Evolutionary conservation across 2,113 vertebrate species (phyloP).

Genomic region (Mus pahari): DNA sequence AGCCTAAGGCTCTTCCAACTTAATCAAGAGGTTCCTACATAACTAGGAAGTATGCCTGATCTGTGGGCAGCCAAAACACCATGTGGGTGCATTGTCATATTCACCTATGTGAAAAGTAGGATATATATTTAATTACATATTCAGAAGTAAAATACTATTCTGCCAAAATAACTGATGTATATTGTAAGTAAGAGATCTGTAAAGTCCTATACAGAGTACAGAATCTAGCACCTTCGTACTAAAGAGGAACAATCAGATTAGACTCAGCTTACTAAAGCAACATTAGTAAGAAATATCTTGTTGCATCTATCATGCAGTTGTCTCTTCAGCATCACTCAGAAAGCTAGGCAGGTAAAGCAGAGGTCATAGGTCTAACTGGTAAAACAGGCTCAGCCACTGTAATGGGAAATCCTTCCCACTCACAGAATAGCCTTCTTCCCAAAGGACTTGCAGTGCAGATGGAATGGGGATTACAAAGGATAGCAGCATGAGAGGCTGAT

Average conservation of each 20-base stretch:
- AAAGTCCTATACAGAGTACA: neutral
- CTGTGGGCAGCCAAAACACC: neutral
- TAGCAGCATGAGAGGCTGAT: neutral
- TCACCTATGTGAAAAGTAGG: neutral
- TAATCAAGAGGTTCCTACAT: neutral
- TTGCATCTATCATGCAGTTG: neutral
- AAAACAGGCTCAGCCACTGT: neutral
- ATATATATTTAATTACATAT: constrained; percentile 38
- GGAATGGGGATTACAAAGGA: constrained; percentile 4
- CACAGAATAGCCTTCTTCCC: neutral
- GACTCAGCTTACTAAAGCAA: neutral
- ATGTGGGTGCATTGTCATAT: neutral
- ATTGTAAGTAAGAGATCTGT: neutral
- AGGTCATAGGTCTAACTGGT: neutral
- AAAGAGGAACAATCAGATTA: constrained; percentile 13
- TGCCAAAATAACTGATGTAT: neutral
- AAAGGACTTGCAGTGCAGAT: neutral
- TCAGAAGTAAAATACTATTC: neutral
- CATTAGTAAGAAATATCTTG: neutral
- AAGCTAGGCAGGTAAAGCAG: neutral
- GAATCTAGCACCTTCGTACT: neutral
- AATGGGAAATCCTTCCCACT: neutral
- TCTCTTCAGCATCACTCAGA: neutral
- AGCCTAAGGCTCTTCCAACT: neutral
- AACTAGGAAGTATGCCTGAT: neutral